Base-by-base conservation (phyloP, 2,797 vertebrate genomes). In the Siniperca scherzeri region DNA sequence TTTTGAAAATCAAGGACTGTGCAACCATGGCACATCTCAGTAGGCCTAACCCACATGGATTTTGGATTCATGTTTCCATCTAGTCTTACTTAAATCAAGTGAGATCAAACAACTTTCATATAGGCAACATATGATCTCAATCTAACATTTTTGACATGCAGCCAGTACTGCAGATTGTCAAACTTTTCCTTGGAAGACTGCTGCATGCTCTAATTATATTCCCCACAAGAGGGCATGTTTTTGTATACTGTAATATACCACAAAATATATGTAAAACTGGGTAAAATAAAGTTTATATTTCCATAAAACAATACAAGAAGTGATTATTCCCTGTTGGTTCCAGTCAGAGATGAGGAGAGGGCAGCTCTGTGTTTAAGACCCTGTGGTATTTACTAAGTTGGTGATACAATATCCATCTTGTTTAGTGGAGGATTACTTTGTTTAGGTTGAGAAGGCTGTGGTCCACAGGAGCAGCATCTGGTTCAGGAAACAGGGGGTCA, bases 401-500 rank as follows among this genome's bases (percentile, higher is more conserved):
- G 81, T 88, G 93, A 95, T 91, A 95, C 93, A 95, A 94, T 94
- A 94, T 94, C 91, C 89, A 92, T 94, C 89, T 94, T 95, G 92
- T 94, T 94, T 95, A 91, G 88, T 87, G 91, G 91, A 93, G 93
- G 91, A 93, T 94, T 93, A 95, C 92, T 93, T 94, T 94, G 92
- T 93, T 94, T 95, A 93, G 91, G 80, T 94, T 95, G 83, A 90
- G 88, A 88, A 88, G 89, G 74, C 76, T 73, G 86, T 83, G 85
- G 90, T 93, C 93, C 91, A 93, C 93, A 90, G 93, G 90, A 95
- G 93, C 92, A 88, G 91, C 94, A 93, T 94, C 92, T 94, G 94
- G 90, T 80, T 92, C 92, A 95, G 94, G 94, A 95, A 95, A 92
- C 85, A 72, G 74, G 86, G 88, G 90, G 93, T 89, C 91, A 92